Percentiles rank a stretch among this genome's conserved stretches.
Conservation (phyloP, 2,113 vertebrate species). For the Tyrannus savana region DNA sequence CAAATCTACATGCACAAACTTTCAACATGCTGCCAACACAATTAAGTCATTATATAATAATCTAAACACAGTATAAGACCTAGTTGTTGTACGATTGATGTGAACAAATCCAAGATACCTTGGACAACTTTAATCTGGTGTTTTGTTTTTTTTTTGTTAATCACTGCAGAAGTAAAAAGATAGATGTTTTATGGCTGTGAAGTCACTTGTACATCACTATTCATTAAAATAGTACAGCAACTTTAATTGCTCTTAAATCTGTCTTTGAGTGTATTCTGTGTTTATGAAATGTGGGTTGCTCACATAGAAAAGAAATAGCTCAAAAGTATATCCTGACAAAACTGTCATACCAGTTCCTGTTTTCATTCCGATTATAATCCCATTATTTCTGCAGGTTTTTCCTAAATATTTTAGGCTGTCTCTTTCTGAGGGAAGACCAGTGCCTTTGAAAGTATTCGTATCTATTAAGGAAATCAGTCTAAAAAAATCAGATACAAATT, state of each 20-base stretch:
- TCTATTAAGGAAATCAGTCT: background rate
- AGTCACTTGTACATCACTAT: background rate
- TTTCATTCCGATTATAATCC: background rate
- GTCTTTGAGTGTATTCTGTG: background rate
- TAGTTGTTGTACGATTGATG: rapidly evolving
- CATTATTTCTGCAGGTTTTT: background rate
- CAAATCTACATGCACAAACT: rapidly evolving
- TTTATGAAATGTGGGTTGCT: background rate
- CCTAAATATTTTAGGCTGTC: background rate
- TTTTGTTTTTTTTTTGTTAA: background rate
- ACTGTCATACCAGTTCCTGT: background rate
- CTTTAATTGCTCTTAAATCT: background rate
- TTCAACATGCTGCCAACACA: background rate
- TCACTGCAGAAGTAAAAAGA: background rate
- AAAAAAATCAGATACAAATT: background rate
- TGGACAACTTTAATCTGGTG: background rate
- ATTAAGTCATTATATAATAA: background rate
- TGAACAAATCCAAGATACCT: background rate
- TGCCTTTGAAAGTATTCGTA: background rate
- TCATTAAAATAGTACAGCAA: background rate
- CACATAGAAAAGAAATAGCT: background rate
- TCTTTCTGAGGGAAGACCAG: background rate
- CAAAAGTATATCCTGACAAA: background rate
- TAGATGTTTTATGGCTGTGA: background rate
- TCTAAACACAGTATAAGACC: background rate